Evolutionary conservation across 2,888 invertebrate species (phyloP).

Genomic region (Periphyllus acericola): DNA sequence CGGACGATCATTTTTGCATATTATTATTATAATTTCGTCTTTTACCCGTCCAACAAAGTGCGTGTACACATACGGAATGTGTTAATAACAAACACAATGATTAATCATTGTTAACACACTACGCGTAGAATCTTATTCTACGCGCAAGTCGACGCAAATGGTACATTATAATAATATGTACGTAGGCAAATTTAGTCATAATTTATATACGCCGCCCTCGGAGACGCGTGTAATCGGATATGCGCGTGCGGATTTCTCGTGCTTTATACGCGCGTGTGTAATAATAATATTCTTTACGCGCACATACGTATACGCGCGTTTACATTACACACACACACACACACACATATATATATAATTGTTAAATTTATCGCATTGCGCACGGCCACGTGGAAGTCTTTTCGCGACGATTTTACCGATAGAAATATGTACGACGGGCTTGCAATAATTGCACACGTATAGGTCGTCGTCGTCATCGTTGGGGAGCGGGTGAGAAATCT

Average conservation of each 20-base stretch:
- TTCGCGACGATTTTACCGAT: slow-evolving; percentile 5
- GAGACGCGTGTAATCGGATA: too few species aligned
- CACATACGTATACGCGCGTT: too few species aligned
- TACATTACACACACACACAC: too few species aligned
- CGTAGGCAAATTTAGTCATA: neutral
- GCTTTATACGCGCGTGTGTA: too few species aligned
- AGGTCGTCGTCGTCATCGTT: too few species aligned
- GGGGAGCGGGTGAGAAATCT: too few species aligned
- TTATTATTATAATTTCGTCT: neutral
- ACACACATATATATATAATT: too few species aligned
- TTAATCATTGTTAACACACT: slow-evolving; percentile 14
- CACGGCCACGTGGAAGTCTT: neutral
- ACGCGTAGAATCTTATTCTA: neutral
- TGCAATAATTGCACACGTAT: too few species aligned
- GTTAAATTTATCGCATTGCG: too few species aligned
- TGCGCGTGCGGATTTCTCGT: too few species aligned
- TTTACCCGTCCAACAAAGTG: neutral
- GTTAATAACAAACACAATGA: neutral
- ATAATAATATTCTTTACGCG: neutral
- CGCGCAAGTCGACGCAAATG: neutral
- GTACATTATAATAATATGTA: too few species aligned
- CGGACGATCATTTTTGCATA: slow-evolving; percentile 1
- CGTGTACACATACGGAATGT: neutral
- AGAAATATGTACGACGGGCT: neutral
- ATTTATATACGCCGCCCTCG: neutral